phyloP scores from a whole-genome alignment of 2,113 vertebrate species.

The Oriolus oriolus region DNA sequence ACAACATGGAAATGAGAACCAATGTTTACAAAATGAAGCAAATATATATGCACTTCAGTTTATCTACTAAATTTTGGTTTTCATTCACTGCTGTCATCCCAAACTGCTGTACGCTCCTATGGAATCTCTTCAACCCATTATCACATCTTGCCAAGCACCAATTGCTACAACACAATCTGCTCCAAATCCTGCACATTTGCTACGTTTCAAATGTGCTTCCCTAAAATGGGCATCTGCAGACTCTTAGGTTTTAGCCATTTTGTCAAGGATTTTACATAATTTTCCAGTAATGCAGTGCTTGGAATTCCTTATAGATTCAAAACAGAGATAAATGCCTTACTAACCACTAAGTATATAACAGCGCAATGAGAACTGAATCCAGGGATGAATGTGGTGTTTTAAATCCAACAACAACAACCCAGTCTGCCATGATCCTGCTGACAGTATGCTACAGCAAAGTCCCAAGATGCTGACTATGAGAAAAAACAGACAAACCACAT shows the following conservation, averaged over 20 bases:
- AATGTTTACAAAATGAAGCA: background rate
- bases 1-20: background rate
- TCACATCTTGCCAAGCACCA: background rate
- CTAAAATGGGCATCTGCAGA: background rate
- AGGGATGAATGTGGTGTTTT: background rate
- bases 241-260: background rate
- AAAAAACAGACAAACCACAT: conserved; percentile 21
- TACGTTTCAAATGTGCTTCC: background rate
- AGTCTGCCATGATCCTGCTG: conserved; percentile 8
- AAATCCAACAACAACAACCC: conserved; percentile 40
- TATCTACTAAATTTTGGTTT: background rate
- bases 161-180: background rate
- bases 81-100: background rate
- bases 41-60: background rate
- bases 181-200: background rate
- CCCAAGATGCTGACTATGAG: conserved; percentile 36
- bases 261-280: background rate
- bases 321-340: background rate
- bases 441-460: background rate
- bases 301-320: conserved; percentile 6
- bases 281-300: conserved; percentile 12
- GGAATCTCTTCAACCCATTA: background rate
- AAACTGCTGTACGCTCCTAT: background rate
- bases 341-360: conserved; percentile 44
- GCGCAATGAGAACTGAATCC: background rate